A percentile compares a stretch with the other conserved stretches of the same genome.
Conservation (phyloP, 1,140 invertebrate genomes). For the Drosophila fuyamai region DNA sequence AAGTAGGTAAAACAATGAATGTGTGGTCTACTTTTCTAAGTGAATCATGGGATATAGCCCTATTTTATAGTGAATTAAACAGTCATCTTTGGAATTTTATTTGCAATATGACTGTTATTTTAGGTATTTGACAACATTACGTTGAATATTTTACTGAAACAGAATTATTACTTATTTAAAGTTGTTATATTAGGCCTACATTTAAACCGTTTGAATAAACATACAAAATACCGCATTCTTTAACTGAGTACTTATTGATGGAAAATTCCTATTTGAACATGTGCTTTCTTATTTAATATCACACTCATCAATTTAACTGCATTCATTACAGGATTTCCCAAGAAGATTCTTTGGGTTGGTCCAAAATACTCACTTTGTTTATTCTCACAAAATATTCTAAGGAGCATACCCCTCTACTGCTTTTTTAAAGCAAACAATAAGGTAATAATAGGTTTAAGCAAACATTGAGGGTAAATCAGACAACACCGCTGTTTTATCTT, state of each 20-base stretch:
- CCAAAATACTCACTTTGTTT: neutral
- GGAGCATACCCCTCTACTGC: neutral
- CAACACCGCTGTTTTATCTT: constrained; percentile 21
- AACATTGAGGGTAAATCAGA: neutral
- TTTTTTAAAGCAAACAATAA: neutral
- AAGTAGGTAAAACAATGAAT: neutral
- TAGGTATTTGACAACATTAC: too few species aligned
- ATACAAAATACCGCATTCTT: too few species aligned
- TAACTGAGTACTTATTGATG: too few species aligned
- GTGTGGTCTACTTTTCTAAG: neutral
- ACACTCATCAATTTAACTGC: too few species aligned
- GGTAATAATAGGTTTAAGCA: neutral
- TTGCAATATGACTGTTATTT: neutral
- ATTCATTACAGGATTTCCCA: too few species aligned
- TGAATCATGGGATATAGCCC: neutral
- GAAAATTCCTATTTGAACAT: too few species aligned
- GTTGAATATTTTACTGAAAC: too few species aligned
- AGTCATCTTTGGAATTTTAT: neutral
- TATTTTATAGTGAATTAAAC: neutral
- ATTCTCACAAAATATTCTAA: neutral
- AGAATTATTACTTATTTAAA: too few species aligned
- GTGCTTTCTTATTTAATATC: too few species aligned
- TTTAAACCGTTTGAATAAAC: too few species aligned
- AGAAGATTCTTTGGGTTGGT: too few species aligned
- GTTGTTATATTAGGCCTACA: too few species aligned